Conservation (phyloP, 2,888 invertebrate species). For the Hydriomena furcata region DNA sequence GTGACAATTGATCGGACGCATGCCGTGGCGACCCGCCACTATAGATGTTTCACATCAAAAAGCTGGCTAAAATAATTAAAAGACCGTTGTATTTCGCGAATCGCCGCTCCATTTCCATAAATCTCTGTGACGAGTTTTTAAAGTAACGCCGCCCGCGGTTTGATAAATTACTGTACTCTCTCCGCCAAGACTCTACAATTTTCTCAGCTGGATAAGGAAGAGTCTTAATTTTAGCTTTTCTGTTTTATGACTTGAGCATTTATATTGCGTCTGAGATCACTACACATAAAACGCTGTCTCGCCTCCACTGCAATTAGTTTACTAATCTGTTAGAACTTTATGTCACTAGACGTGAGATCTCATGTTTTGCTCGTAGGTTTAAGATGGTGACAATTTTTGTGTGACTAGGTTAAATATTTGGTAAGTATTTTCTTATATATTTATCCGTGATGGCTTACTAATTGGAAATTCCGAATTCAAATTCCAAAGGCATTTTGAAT, state of each 20-base stretch:
- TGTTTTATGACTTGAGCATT: conserved; percentile 45
- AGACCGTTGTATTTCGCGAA: conserved; percentile 37
- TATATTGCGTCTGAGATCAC: conserved; percentile 22
- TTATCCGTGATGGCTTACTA: too few relatives aligned
- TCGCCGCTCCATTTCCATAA: conserved; percentile 41
- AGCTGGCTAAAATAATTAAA: conserved; percentile 39
- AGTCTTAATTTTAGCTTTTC: conserved; percentile 47
- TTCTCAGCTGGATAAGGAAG: conserved; percentile 30
- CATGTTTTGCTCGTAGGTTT: too few relatives aligned
- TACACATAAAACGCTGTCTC: conserved; percentile 20
- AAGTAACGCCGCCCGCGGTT: conserved; percentile 41
- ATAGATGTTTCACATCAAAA: conserved; percentile 24
- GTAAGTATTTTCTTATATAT: too few relatives aligned
- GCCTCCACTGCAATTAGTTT: conserved; percentile 3
- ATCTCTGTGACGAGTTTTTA: conserved; percentile 56
- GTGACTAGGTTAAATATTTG: too few relatives aligned
- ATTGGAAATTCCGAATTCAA: too few relatives aligned
- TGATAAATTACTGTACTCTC: conserved; percentile 46
- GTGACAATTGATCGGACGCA: too few relatives aligned
- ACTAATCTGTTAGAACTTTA: conserved; percentile 4
- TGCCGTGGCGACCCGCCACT: too few relatives aligned
- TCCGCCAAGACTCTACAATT: conserved; percentile 12
- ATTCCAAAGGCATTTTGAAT: too few relatives aligned
- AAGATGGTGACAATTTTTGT: too few relatives aligned
- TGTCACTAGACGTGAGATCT: too few relatives aligned